Percentiles rank a stretch among this genome's conserved stretches.
Evolutionary conservation across 2,797 vertebrate species (phyloP).

Genomic region (Cryptoblepharus egeriae): DNA sequence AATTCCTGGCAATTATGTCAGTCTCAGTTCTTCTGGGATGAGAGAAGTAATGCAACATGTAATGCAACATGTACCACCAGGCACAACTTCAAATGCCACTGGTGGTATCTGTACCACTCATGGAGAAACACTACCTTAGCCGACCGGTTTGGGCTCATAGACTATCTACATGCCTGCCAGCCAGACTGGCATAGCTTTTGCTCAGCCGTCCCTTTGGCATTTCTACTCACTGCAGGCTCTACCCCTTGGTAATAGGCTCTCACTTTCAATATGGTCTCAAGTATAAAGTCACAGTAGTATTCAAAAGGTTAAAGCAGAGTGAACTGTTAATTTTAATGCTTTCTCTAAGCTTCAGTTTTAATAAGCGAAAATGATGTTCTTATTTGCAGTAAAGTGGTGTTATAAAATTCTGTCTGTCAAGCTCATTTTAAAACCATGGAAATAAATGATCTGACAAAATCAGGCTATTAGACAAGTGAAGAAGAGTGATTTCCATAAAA

Average conservation of each 20-base stretch:
- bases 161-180: background rate
- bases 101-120: too few species aligned
- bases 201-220: constrained; percentile 5
- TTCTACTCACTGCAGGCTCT: constrained; percentile 8
- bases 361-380: constrained; percentile 87
- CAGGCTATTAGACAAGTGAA: constrained; percentile 86
- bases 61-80: too few species aligned
- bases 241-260: background rate
- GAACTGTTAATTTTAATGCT: constrained; percentile 86
- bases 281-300: constrained; percentile 74
- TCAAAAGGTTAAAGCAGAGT: constrained; percentile 83
- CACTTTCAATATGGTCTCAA: constrained; percentile 63
- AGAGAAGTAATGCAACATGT: too few species aligned
- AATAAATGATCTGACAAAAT: constrained; percentile 88
- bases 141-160: background rate
- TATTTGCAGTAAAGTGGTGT: constrained; percentile 86
- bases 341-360: constrained; percentile 86
- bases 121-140: too few species aligned
- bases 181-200: fast-evolving
- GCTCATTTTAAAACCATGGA: constrained; percentile 85
- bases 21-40: too few species aligned
- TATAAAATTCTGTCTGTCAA: constrained; percentile 88
- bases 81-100: too few species aligned
- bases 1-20: too few species aligned
- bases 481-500: constrained; percentile 88